Percentiles rank a stretch among this genome's conserved stretches.
These are phyloP conservation scores for Polypedilum pembai DNA, from an alignment of 1,140 invertebrate species.

Conservation along the genomic window DNA sequence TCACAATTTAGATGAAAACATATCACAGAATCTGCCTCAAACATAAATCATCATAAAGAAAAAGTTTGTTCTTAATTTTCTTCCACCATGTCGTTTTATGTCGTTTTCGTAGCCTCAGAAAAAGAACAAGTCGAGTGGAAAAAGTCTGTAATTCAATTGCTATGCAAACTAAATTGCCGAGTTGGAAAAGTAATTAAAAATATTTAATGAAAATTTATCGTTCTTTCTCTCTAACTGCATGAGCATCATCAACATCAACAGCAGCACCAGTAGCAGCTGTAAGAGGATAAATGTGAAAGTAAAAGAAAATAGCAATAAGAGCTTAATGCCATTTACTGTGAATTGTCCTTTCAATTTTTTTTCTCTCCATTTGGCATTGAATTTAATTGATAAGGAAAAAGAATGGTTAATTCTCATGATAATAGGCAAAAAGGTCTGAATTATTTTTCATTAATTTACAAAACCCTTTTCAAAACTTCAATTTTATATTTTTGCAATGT, in stretches of 20 bases:
- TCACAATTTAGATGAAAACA: too few relatives aligned
- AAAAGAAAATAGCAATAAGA: neutral
- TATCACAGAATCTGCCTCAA: neutral
- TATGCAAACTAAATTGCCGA: slow-evolving; percentile 8
- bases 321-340: slow-evolving; percentile 10
- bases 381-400: too few relatives aligned
- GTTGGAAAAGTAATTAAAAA: slow-evolving; percentile 23
- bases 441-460: too few relatives aligned
- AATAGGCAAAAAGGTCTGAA: too few relatives aligned
- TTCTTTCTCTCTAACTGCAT: neutral
- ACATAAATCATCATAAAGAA: neutral
- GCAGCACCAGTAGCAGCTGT: neutral
- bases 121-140: neutral
- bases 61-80: slow-evolving; percentile 25
- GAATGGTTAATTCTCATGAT: too few relatives aligned
- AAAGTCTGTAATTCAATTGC: slow-evolving; percentile 25
- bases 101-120: slow-evolving; percentile 4
- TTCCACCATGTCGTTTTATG: neutral
- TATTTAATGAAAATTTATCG: slow-evolving; percentile 28
- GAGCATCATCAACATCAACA: neutral
- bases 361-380: too few relatives aligned
- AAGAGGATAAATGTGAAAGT: neutral
- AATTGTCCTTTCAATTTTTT: neutral
- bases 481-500: too few relatives aligned
- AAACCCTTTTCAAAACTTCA: too few relatives aligned